Evolutionary conservation across 2,888 invertebrate species (phyloP), one percentile per base, ranked within the genome.

Genomic region (Leptodirus hochenwartii): DNA sequence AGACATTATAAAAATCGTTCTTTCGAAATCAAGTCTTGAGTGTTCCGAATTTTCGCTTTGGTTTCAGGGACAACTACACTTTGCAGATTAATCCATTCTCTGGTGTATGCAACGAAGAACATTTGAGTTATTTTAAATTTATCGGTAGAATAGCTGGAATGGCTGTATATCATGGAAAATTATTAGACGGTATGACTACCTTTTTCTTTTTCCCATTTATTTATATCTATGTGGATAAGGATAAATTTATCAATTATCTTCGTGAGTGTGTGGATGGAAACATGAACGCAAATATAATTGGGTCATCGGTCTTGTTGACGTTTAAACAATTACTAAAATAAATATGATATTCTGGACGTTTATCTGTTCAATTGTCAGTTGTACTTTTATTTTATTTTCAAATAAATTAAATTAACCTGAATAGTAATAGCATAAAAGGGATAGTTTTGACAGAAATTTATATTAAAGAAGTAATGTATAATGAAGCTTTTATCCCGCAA

Each of bases 81-180:
- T 67, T 98, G 30, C 96, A 98, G 70, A 95, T 98, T 44, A 98
- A 98, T 61, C 93, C 96, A 35, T 80, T 85, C 56, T 96, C 95
- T 37, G 96, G 93, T 17, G 67, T 95, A 35, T 93, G 93, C 56
- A 96, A 95, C 54, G 95, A 96, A 56, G 93, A 96, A 47, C 96
- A 98, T 56, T 66, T 96, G 36, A 80, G 80, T 56, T 98, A 98
- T 61, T 98, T 96, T 62, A 90, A 91, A 58, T 98, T 98, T 55
- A 95, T 96, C 43, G 98, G 98, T 34, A 67, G 95, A 34, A 79
- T 96, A 38, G 95, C 93, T 31, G 98, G 96, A 42, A 96, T 98
- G 93, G 96, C 96, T 15, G 90, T 98, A 17, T 96, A 93, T 58
- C 96, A 98, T 54, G 96, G 96, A 43, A 96, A 96, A 61, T 64